These are phyloP conservation scores for Phengaris arion DNA, from an alignment of 2,888 invertebrate species.

Conservation along the genomic window DNA sequence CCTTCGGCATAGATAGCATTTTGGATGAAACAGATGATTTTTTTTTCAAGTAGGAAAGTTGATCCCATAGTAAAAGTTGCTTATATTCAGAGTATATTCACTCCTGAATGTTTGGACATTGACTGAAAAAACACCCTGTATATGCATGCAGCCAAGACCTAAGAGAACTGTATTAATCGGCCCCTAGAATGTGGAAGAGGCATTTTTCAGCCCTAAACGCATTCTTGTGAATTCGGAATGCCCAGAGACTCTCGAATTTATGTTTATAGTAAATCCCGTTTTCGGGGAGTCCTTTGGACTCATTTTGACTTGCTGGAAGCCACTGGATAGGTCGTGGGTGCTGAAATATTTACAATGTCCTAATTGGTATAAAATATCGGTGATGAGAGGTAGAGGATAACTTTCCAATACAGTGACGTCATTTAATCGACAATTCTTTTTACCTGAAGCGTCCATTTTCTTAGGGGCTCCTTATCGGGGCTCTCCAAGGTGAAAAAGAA, in stretches of 20 bases:
- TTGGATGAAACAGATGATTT: no score
- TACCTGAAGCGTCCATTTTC: background rate
- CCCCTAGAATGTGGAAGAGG: background rate
- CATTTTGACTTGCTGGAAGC: background rate
- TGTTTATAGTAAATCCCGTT: no score
- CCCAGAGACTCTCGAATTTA: background rate
- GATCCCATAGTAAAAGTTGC: no score
- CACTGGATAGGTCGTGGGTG: background rate
- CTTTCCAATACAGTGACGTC: background rate
- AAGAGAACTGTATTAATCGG: background rate
- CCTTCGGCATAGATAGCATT: no score
- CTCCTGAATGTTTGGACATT: no score
- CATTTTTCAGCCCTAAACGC: background rate
- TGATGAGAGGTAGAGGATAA: background rate
- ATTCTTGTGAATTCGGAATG: background rate
- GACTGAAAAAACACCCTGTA: background rate
- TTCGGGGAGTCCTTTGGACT: background rate
- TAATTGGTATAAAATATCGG: background rate
- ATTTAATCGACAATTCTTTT: background rate
- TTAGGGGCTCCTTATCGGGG: background rate
- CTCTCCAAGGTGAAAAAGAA: background rate
- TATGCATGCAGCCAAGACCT: background rate
- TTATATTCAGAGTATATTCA: no score
- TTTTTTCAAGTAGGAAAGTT: no score
- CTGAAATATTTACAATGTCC: no score